Base-by-base conservation (phyloP, 2,797 vertebrate species). In the Trematomus bernacchii region DNA sequence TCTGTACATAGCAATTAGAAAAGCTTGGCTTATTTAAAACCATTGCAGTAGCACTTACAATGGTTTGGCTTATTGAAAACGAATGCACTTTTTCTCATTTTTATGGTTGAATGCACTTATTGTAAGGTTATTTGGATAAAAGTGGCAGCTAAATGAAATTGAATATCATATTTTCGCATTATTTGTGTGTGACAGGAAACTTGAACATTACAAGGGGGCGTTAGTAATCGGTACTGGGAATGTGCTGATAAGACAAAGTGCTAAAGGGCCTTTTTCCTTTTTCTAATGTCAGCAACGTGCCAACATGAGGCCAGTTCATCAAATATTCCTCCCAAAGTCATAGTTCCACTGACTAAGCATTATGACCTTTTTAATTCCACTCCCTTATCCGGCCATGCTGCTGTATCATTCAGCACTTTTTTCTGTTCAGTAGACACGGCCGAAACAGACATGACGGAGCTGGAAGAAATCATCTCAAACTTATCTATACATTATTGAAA, bases 301-400 rank as follows among this genome's bases (percentile, higher is more conserved):
- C 83, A 84, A 78, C 79, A 79, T 76, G 69, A 60, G 71, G 78
- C 85, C 74, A 83, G 66, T 86, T 89, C 71, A 73, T 91, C 81
- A 85, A 75, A 75, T 84, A 76, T 83, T 92, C 64, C 63, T 82
- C 71, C 82, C 82, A 61, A 85, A 87, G 82, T 85, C 79, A 87
- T 77, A 73, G 52, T 85, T 83, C 53, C 76, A 77, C 85, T 89
- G 88, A 87, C 51, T 85, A 89, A 92, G 87, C 86, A 75, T 79
- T 55, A 71, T 88, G 86, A 89, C 79, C 71, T 80, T 82, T 83
- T 78, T 73, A 77, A 82, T 84, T 84, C n/a, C 69, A 86, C 79
- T 88, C 72, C 90, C 86, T 91, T 87, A 89, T 76, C 74, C 82
- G 71, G 71, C 61, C 76, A 52, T 73, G 80, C 62, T 65, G 65